Percentiles rank a stretch among this genome's conserved stretches.
phyloP scores from a whole-genome alignment of 2,797 vertebrate species.

The Enteromius trimaculatus region DNA sequence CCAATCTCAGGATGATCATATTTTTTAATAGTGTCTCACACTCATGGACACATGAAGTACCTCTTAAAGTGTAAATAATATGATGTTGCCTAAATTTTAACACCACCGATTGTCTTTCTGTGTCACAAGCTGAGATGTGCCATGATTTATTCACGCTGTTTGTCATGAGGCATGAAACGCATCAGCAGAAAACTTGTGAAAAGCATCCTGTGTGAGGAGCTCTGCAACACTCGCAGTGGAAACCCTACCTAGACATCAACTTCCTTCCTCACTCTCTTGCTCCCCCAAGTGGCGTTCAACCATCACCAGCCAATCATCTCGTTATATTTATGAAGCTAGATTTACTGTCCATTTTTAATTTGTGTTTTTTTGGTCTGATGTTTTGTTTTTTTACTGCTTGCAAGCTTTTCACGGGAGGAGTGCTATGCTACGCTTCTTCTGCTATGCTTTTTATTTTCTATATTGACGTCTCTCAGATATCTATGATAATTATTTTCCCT shows the following conservation, averaged over 20 bases:
- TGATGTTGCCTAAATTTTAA: slow-evolving; percentile 30
- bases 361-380: background rate
- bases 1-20: slow-evolving; percentile 92
- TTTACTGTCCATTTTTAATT: slow-evolving; percentile 26
- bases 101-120: slow-evolving; percentile 18
- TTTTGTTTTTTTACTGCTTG: slow-evolving; percentile 2
- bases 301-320: slow-evolving; percentile 38
- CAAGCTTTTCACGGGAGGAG: slow-evolving; percentile 14
- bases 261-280: slow-evolving; percentile 48
- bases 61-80: slow-evolving; percentile 70
- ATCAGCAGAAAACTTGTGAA: slow-evolving; percentile 19
- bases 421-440: too few species aligned
- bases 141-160: slow-evolving; percentile 6
- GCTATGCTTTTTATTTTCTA: background rate
- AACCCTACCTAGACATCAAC: slow-evolving; percentile 1
- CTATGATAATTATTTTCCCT: background rate
- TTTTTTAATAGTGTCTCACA: slow-evolving; percentile 74
- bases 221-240: slow-evolving; percentile 53
- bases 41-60: slow-evolving; percentile 80
- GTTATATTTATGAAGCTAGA: slow-evolving; percentile 27
- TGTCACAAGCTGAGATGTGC: slow-evolving; percentile 27
- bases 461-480: background rate
- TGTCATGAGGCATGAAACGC: slow-evolving; percentile 6
- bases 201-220: slow-evolving; percentile 57
- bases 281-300: slow-evolving; percentile 52